A percentile compares a stretch with the other conserved stretches of the same genome.
phyloP scores from a whole-genome alignment of 1,140 invertebrate genomes.

The Bombus terrestris region DNA sequence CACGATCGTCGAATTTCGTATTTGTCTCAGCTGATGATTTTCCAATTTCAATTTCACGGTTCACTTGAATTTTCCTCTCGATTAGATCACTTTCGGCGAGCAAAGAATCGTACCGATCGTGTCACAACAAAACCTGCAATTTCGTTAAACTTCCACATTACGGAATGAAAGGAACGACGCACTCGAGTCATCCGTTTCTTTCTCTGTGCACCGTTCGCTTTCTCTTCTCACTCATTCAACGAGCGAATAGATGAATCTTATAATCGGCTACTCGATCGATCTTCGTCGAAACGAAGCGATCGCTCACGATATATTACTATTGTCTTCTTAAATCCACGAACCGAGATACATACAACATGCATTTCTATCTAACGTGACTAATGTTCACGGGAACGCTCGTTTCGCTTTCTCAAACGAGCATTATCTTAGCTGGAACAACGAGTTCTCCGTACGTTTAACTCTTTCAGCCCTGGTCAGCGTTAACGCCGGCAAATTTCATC shows the following conservation, averaged over 20 bases:
- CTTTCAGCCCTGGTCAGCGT: background rate
- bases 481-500: too few relatives aligned
- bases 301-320: slow-evolving; percentile 40
- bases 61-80: background rate
- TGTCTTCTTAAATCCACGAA: slow-evolving; percentile 61
- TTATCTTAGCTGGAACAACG: background rate
- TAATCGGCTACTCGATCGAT: slow-evolving; percentile 35
- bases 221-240: background rate
- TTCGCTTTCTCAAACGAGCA: background rate
- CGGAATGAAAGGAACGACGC: background rate
- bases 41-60: background rate
- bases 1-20: background rate
- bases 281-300: slow-evolving; percentile 30
- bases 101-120: background rate
- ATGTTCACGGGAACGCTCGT: slow-evolving; percentile 27
- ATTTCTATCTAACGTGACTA: slow-evolving; percentile 56
- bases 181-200: background rate
- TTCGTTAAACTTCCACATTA: background rate
- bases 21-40: background rate
- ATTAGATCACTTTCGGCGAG: background rate
- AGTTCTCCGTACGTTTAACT: background rate
- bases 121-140: background rate
- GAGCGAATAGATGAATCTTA: slow-evolving; percentile 33
- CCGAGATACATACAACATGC: slow-evolving; percentile 57
- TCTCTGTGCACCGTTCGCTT: background rate